These are phyloP conservation scores for Jaculus jaculus DNA, from an alignment of 2,113 vertebrate genomes.

Conservation along the genomic window DNA sequence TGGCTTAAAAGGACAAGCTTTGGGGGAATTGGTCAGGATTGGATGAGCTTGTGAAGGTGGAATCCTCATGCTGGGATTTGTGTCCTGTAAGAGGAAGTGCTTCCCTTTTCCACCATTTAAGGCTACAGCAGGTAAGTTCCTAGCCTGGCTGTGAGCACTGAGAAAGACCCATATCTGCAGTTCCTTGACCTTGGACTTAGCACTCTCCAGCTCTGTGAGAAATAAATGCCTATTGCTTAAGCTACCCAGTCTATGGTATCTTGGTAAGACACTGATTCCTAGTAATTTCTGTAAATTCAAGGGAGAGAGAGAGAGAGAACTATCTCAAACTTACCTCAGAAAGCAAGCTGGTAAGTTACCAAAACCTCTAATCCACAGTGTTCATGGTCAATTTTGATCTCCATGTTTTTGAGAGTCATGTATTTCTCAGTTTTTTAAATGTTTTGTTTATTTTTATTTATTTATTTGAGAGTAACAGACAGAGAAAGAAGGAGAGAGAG, in stretches of 20 bases:
- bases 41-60: not conserved
- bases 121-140: not conserved
- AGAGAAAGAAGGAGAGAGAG: too few relatives aligned
- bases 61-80: not conserved
- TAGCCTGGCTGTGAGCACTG: not conserved
- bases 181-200: not conserved
- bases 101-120: not conserved
- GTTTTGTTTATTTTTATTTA: too few relatives aligned
- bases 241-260: not conserved
- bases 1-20: not conserved
- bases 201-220: not conserved
- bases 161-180: not conserved
- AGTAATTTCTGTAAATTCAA: too few relatives aligned
- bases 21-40: not conserved
- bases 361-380: too few relatives aligned
- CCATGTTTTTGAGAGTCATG: too few relatives aligned
- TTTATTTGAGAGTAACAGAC: too few relatives aligned
- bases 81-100: not conserved
- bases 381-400: too few relatives aligned
- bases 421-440: too few relatives aligned
- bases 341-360: too few relatives aligned
- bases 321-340: too few relatives aligned
- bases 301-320: too few relatives aligned
- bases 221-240: not conserved
- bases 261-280: too few relatives aligned